Conservation (phyloP, 2,113 vertebrate species). For the Neotragus pygmaeus region DNA sequence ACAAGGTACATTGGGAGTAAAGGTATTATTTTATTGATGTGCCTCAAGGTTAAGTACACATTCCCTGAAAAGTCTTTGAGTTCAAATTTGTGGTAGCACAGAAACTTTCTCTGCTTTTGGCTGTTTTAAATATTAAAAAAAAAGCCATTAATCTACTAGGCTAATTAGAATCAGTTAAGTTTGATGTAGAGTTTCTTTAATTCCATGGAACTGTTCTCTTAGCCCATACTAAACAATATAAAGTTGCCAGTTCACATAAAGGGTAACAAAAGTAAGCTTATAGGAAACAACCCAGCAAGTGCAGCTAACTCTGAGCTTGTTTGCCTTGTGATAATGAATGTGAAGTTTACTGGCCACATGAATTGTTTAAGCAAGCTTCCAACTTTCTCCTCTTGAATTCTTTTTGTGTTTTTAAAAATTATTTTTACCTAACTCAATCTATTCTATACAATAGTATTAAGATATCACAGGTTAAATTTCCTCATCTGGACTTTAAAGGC, state of each 20-base stretch:
- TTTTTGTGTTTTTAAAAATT: background rate
- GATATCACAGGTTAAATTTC: slow-evolving; percentile 31
- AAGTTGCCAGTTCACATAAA: background rate
- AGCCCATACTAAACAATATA: background rate
- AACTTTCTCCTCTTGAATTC: slow-evolving; percentile 31
- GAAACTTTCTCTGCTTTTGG: background rate
- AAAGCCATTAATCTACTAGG: background rate
- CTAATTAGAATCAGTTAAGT: background rate
- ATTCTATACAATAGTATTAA: background rate
- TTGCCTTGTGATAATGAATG: slow-evolving; percentile 29
- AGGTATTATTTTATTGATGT: background rate
- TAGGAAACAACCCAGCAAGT: background rate
- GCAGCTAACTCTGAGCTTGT: slow-evolving; percentile 20
- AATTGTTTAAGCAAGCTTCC: slow-evolving; percentile 42
- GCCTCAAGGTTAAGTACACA: background rate
- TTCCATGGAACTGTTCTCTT: background rate
- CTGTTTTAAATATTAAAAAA: background rate
- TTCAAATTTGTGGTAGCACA: background rate
- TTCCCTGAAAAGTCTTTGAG: background rate
- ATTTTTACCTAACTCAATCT: background rate
- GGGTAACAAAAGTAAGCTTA: background rate
- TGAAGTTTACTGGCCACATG: background rate
- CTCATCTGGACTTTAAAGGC: background rate
- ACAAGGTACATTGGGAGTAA: background rate
- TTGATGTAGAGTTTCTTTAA: background rate